phyloP scores from a whole-genome alignment of 2,113 vertebrate species.

The Engraulis encrasicolus region DNA sequence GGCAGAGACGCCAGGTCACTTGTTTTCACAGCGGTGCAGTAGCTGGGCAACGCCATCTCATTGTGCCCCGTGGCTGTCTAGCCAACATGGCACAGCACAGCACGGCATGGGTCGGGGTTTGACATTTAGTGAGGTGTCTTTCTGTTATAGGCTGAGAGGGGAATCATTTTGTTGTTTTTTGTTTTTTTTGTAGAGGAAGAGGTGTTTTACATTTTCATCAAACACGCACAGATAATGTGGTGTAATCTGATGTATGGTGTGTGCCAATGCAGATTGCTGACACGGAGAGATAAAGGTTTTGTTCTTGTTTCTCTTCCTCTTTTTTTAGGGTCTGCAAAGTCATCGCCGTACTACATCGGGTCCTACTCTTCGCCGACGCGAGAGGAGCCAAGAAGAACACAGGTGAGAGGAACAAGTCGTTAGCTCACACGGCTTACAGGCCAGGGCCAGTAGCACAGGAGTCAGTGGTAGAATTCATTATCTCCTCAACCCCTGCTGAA shows the following conservation, averaged over 20 bases:
- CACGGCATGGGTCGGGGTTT: neutral
- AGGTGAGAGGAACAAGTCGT: conserved; percentile 76
- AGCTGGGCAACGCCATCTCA: neutral
- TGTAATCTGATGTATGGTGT: conserved; percentile 25
- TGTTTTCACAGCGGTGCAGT: neutral
- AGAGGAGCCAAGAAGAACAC: conserved; percentile 89
- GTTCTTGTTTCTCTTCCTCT: conserved; percentile 18
- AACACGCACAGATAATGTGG: too few species aligned
- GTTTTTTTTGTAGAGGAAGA: too few species aligned
- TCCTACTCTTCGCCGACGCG: conserved; percentile 93
- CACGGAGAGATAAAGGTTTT: neutral
- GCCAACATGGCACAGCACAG: neutral
- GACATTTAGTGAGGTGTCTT: conserved; percentile 21
- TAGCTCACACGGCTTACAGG: neutral
- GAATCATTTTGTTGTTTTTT: too few species aligned
- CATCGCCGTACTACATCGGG: conserved; percentile 91
- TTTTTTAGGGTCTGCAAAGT: conserved; percentile 88
- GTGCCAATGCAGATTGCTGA: neutral
- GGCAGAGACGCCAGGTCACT: neutral
- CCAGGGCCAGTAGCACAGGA: neutral
- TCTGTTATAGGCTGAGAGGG: neutral
- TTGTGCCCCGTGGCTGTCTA: conserved; percentile 3
- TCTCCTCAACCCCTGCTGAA: neutral
- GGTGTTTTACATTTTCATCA: too few species aligned
- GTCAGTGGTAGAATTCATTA: neutral